These are phyloP conservation scores for Dicerorhinus sumatrensis DNA, from an alignment of 2,113 vertebrate species.

Conservation along the genomic window DNA sequence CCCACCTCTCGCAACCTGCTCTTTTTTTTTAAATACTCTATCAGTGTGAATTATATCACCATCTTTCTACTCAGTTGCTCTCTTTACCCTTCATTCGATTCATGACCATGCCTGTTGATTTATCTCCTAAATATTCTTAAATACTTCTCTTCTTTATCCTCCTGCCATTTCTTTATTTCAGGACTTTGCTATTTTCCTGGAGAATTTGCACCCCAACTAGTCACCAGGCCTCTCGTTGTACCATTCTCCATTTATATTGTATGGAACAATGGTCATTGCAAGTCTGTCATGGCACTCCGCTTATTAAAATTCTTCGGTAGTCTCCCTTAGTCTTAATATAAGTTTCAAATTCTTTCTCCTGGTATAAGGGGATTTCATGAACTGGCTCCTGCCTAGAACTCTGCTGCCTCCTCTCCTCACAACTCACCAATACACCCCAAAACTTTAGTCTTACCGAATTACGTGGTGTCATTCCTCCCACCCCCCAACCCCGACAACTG, in stretches of 20 bases:
- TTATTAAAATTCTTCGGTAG: not conserved
- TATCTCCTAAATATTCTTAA: not conserved
- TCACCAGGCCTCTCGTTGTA: not conserved
- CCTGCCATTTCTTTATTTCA: slow-evolving; percentile 21
- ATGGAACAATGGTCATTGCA: not conserved
- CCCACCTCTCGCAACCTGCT: not conserved
- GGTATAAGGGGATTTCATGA: not conserved
- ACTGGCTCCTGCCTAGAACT: not conserved
- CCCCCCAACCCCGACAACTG: not conserved
- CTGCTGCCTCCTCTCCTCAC: not conserved
- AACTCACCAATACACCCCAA: not conserved
- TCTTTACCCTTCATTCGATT: not conserved
- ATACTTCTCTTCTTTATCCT: not conserved
- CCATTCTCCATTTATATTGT: not conserved
- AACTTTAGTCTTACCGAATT: not conserved
- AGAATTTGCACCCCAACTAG: not conserved
- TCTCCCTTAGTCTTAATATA: slow-evolving; percentile 6
- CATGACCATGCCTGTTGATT: not conserved
- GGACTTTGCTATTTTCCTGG: not conserved
- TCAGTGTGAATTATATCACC: not conserved
- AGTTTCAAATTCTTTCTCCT: not conserved
- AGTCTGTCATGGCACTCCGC: not conserved
- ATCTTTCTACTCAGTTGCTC: not conserved
- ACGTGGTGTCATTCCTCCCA: not conserved
- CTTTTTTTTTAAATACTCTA: not conserved